phyloP scores from a whole-genome alignment of 1,140 invertebrate genomes.

The Psix sp. region DNA sequence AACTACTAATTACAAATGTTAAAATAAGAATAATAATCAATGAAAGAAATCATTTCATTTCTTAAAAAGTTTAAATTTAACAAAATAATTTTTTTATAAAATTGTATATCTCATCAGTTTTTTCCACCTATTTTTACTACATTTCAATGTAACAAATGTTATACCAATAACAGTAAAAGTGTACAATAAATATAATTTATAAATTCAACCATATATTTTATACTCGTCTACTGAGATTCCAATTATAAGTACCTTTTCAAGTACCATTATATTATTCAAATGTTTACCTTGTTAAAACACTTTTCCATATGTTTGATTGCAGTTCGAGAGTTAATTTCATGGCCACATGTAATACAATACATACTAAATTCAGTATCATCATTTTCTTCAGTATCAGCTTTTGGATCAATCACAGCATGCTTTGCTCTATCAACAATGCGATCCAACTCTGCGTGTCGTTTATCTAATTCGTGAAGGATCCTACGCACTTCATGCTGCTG shows the following conservation, averaged over 20 bases:
- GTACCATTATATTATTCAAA: neutral
- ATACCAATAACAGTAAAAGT: neutral
- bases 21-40: too few relatives aligned
- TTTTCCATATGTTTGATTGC: slow-evolving; percentile 97
- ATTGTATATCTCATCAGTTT: too few relatives aligned
- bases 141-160: neutral
- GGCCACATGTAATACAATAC: slow-evolving; percentile 98
- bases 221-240: too few relatives aligned
- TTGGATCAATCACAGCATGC: slow-evolving; percentile 81
- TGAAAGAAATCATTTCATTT: too few relatives aligned
- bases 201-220: too few relatives aligned
- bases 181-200: slow-evolving; percentile 8
- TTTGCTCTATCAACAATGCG: slow-evolving; percentile 87
- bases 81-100: too few relatives aligned
- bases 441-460: slow-evolving; percentile 87
- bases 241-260: too few relatives aligned
- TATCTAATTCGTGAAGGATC: slow-evolving; percentile 87
- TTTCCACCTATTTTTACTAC: too few relatives aligned
- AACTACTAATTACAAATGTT: too few relatives aligned
- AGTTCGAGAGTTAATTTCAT: slow-evolving; percentile 91
- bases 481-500: slow-evolving; percentile 86
- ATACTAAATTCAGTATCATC: slow-evolving; percentile 90
- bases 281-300: slow-evolving; percentile 90
- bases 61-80: too few relatives aligned
- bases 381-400: slow-evolving; percentile 81